Base-by-base conservation (phyloP, 2,888 invertebrate species). In the Neoascia interrupta region DNA sequence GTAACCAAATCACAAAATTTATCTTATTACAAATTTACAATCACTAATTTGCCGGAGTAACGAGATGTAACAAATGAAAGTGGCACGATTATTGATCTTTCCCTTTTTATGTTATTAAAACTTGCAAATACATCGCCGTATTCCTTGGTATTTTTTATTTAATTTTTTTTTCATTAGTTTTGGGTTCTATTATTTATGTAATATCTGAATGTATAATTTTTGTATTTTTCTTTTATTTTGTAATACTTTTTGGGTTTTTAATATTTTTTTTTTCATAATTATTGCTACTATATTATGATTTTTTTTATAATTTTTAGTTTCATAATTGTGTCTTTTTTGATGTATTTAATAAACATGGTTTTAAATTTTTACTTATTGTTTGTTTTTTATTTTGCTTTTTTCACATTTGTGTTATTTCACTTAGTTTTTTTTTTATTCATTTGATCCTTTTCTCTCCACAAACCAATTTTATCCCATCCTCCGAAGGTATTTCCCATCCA, bases 251-350 rank as follows among this genome's bases (percentile, higher is more conserved):
- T 68, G 60, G 70, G 72, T 61, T 37, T 73, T 63, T 49, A 74
- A 60, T 41, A 64, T 53, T 79, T 81, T 81, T 68, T 82, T 83
- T 83, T 82, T 84, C 81, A 81, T 70, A 47, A 45, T 83, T 81
- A 56, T 36, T 81, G 68, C 70, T 72, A 63, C 60, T 53, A 56
- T 56, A 60, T 63, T 60, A n/a, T n/a, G n/a, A n/a, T n/a, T n/a
- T n/a, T n/a, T n/a, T n/a, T 70, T 76, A 68, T 63, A 56, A n/a
- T n/a, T n/a, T n/a, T 69, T 16, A 15, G 18, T 23, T 68, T 61
- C 43, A 43, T 70, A 70, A 72, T 70, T 73, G 56, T 73, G 53
- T 72, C 37, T 69, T 60, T 79, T 54, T 66, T 53, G 47, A 58
- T 39, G 37, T 63, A 64, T 43, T 68, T 64, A 81, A 80, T 70